phyloP scores from a whole-genome alignment of 2,888 invertebrate genomes.

The Drosophila birchii region DNA sequence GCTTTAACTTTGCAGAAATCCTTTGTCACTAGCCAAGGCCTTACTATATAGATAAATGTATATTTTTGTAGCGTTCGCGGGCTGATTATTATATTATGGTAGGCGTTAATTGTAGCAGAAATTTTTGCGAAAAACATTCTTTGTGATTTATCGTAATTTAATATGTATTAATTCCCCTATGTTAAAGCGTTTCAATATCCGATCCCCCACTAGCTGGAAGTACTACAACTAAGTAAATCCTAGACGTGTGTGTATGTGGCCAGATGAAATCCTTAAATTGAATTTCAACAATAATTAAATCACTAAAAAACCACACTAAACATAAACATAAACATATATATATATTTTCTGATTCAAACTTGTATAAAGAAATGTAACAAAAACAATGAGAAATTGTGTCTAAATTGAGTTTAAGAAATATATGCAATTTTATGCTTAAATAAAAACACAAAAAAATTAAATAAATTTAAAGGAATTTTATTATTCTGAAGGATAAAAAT shows the following conservation, averaged over 20 bases:
- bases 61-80: conserved; percentile 67
- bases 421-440: conserved; percentile 66
- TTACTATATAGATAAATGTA: conserved; percentile 53
- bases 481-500: too few species aligned
- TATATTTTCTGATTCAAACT: conserved; percentile 71
- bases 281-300: conserved; percentile 40
- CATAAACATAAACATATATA: conserved; percentile 27
- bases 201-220: conserved; percentile 18
- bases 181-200: conserved; percentile 38
- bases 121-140: conserved; percentile 72
- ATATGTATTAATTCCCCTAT: conserved; percentile 52
- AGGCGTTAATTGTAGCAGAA: conserved; percentile 70
- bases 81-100: conserved; percentile 49
- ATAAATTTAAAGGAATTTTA: background rate
- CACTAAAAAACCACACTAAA: conserved; percentile 38
- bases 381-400: conserved; percentile 27
- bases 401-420: conserved; percentile 57
- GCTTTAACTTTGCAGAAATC: conserved; percentile 54
- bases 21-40: conserved; percentile 60
- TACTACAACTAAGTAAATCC: conserved; percentile 31
- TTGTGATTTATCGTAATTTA: conserved; percentile 76
- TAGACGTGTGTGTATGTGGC: conserved; percentile 34
- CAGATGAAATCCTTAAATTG: conserved; percentile 34
- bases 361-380: conserved; percentile 51
- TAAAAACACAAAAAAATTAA: conserved; percentile 29